Evolutionary conservation across 2,113 vertebrate species (phyloP), one percentile per base, ranked within the genome.

Genomic region (Acanthochromis polyacanthus): DNA sequence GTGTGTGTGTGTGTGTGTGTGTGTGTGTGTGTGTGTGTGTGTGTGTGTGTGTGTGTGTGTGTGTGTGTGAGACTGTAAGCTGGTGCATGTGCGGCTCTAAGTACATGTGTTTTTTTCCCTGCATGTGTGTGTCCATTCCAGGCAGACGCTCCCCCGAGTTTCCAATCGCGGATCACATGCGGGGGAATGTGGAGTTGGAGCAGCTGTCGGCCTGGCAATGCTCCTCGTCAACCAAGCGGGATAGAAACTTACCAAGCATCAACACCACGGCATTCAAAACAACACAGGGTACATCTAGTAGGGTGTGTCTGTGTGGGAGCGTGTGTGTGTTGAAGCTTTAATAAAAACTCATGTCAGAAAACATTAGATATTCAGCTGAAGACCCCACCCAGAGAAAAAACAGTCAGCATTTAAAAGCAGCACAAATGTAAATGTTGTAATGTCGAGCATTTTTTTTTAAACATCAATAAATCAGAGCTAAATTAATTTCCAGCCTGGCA

Each of bases 181-280:
- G 20, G 80, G 79, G 90, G 91, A 92, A 91, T 91, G 90, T 78
- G 81, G 79, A 85, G 91, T 80, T 70, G 50, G 80, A 83, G 90
- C 92, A 92, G 92, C 91, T 92, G 92, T 92, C 78, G 72, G 74
- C 85, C 84, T 90, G 91, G 91, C 86, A 91, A 80, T 50, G 62
- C 86, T 87, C 72, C 73, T 71, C 62, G 30, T 71, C 80, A 72
- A 72, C 81, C 80, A 45, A 82, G 74, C 64, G 30, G 80, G 76
- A 77, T 56, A 75, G 51, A 79, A 85, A 81, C 70, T 78, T 75
- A 78, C 71, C 58, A 48, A 81, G 86, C 87, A 89, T 87, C 81
- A 76, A 78, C 72, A 85, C 75, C 79, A 79, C 20, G 40, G 78
- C 80, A 78, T 81, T 75, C 60, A 84, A 62, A 82, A 58, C 71